Conservation (phyloP, 2,797 vertebrate species). For the Cossypha dichroa region DNA sequence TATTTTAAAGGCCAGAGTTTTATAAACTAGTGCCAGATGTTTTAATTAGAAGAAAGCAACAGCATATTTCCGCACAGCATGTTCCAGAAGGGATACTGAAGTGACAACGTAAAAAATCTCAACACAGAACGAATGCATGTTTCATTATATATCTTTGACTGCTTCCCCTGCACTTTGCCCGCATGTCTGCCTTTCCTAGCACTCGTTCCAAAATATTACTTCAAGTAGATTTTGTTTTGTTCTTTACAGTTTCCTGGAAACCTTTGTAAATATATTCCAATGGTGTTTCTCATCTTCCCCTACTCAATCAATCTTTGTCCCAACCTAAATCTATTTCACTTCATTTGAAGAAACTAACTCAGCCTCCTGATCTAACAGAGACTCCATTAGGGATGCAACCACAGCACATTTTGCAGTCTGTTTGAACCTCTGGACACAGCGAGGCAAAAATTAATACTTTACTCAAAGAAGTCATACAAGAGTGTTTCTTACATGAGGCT, state of each 20-base stretch:
- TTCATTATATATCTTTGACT: slow-evolving; percentile 27
- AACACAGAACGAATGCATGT: background rate
- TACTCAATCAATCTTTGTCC: slow-evolving; percentile 56
- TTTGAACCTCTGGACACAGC: slow-evolving; percentile 17
- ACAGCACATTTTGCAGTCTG: slow-evolving; percentile 22
- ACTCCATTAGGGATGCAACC: slow-evolving; percentile 23
- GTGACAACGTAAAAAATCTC: slow-evolving; percentile 34
- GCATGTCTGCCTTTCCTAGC: slow-evolving; percentile 8
- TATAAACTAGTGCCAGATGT: slow-evolving; percentile 56
- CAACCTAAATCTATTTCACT: slow-evolving; percentile 42
- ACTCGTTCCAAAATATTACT: slow-evolving; percentile 22
- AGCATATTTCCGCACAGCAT: slow-evolving; percentile 39
- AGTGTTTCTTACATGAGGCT: background rate
- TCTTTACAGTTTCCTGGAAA: slow-evolving; percentile 33
- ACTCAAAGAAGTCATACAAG: background rate
- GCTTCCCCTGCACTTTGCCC: slow-evolving; percentile 9
- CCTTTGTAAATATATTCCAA: slow-evolving; percentile 42
- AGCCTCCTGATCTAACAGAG: slow-evolving; percentile 33
- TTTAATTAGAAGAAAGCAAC: slow-evolving; percentile 65
- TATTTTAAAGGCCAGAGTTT: slow-evolving; percentile 55
- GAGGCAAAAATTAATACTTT: background rate
- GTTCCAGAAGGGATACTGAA: slow-evolving; percentile 55
- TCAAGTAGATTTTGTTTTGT: slow-evolving; percentile 36
- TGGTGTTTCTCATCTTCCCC: background rate
- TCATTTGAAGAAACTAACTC: slow-evolving; percentile 42